These are phyloP conservation scores for Heterocephalus glaber DNA, from an alignment of 2,113 vertebrate species.

Conservation along the genomic window DNA sequence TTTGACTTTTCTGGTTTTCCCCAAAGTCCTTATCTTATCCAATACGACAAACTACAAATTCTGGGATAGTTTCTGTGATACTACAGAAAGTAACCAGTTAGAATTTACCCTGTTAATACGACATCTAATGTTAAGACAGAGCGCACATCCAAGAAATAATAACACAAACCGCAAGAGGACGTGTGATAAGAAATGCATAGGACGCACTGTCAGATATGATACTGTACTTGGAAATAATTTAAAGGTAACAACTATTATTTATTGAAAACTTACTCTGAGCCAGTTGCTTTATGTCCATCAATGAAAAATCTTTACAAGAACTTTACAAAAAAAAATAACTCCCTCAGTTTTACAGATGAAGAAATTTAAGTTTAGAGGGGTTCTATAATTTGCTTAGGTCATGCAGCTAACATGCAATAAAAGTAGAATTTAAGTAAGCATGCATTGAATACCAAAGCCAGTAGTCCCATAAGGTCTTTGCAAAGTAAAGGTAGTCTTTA, in stretches of 20 bases:
- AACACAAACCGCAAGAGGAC: not conserved
- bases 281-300: not conserved
- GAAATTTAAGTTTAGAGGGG: not conserved
- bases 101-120: not conserved
- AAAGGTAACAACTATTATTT: not conserved
- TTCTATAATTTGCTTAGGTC: not conserved
- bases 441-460: not conserved
- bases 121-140: not conserved
- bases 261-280: conserved; percentile 1
- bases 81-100: not conserved
- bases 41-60: conserved; percentile 37
- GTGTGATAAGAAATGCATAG: not conserved
- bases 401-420: not conserved
- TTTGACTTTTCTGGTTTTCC: not conserved
- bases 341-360: not conserved
- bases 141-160: not conserved
- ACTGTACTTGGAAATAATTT: not conserved
- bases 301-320: not conserved
- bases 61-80: not conserved
- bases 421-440: not conserved
- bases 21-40: not conserved
- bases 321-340: not conserved
- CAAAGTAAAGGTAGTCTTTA: not conserved
- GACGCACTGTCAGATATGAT: not conserved
- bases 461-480: not conserved